Base-by-base conservation (phyloP, 2,113 vertebrate species). In the Aptenodytes patagonicus region DNA sequence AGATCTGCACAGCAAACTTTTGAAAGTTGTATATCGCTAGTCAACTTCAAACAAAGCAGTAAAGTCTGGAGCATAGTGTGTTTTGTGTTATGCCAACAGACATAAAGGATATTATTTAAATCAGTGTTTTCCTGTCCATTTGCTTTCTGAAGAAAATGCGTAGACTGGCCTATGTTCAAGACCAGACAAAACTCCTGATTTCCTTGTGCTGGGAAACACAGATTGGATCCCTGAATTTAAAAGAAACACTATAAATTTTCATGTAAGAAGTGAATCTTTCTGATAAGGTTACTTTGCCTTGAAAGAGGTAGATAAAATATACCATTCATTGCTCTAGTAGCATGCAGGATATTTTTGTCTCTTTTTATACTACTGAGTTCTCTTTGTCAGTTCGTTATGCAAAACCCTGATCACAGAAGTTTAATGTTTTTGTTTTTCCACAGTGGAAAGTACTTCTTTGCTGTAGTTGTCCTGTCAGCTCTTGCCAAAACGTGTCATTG, bases 321-420 rank as follows among this genome's bases (percentile, higher is more conserved):
- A 54, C 16, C 44, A 76, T 95, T 97, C 82, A 55, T 83, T 94
- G 94, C 49, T 81, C 47, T 71, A 49, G 54, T 65, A 46, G 24
- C 55, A 65, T 22, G 36, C 86, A 82, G 70, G 52, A 91, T 87
- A 58, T 94, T 97, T 97, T 95, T 94, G 83, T 85, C 93, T 97
- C 55, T 81, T 95, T 93, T 96, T 90, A 28, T 95, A 86, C 44
- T 84, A 51, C 64, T 88, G 79, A 87, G 66, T 89, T 84, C 46
- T 83, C 68, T 96, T 95, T 97, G 93, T 61, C 91, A 95, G 83
- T 93, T 97, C 0, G 1, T 83, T 95, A 91, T 88, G 95, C 85
- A 97, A 97, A 97, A 84, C 61, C 7, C 62, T n/a, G 77, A 91
- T 97, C 85, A 94, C 90, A 97, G 90, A 97, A 82, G 71, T 89